Evolutionary conservation across 1,140 invertebrate genomes (phyloP).

Genomic region (Amyelois transitella): DNA sequence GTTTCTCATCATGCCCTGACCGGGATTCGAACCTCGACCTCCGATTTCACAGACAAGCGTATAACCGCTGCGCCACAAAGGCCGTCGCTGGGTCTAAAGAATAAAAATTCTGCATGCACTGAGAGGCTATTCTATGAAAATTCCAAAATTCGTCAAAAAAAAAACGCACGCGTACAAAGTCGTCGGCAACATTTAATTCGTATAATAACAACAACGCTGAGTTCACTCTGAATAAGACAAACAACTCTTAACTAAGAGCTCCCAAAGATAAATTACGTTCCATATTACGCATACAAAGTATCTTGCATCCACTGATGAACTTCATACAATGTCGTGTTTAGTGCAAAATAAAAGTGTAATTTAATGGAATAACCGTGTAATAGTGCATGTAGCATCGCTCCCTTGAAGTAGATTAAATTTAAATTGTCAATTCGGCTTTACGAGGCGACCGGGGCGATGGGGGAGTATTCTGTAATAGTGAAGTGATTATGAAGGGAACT

Average conservation of each 20-base stretch:
- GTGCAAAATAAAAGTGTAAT: conserved; percentile 19
- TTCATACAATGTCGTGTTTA: neutral
- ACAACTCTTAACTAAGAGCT: neutral
- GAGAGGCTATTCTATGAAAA: no score
- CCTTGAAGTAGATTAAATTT: conserved; percentile 53
- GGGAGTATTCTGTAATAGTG: conserved; percentile 1
- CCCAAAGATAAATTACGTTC: neutral
- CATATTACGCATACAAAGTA: neutral
- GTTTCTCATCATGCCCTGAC: no score
- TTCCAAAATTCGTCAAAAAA: no score
- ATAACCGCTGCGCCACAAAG: no score
- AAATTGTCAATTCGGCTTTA: conserved; percentile 59
- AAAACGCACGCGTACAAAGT: no score
- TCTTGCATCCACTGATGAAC: neutral
- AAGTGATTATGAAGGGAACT: no score
- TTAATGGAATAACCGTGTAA: conserved; percentile 30
- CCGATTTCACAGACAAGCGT: no score
- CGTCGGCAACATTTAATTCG: no score
- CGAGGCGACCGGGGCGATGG: conserved; percentile 17
- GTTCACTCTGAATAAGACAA: neutral
- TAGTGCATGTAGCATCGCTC: conserved; percentile 32
- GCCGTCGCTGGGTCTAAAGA: no score
- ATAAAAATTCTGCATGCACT: no score
- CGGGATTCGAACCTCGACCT: no score
- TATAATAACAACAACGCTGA: neutral